These are phyloP conservation scores for Harpegnathos saltator DNA, from an alignment of 1,140 invertebrate species.

Conservation along the genomic window DNA sequence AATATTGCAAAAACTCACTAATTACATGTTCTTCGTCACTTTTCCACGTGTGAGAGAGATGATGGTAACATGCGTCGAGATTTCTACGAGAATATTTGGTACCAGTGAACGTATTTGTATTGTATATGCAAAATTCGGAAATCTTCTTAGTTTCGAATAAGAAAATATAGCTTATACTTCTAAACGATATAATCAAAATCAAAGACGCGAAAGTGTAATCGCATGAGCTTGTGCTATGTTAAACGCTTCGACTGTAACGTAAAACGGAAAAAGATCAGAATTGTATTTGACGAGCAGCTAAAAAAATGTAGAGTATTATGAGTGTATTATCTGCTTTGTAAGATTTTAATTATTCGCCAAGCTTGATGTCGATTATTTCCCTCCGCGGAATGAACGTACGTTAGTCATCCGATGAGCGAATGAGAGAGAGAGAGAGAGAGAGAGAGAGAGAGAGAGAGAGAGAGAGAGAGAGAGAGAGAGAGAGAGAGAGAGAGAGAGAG, in stretches of 20 bases:
- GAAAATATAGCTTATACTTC: background rate
- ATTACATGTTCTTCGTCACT: background rate
- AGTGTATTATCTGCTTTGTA: slow-evolving; percentile 13
- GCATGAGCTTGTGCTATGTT: background rate
- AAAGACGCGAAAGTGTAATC: slow-evolving; percentile 1
- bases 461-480: too few relatives aligned
- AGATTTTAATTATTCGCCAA: slow-evolving; percentile 22
- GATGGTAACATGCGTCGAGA: background rate
- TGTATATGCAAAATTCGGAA: too few relatives aligned
- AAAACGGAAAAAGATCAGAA: background rate
- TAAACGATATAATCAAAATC: slow-evolving; percentile 32
- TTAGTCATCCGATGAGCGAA: background rate
- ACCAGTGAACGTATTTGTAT: background rate
- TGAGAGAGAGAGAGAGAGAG: too few relatives aligned
- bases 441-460: too few relatives aligned
- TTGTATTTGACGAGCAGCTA: slow-evolving; percentile 30
- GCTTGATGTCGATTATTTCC: slow-evolving; percentile 6
- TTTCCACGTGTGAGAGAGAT: background rate
- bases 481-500: too few relatives aligned
- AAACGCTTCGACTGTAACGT: background rate
- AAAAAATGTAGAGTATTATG: slow-evolving; percentile 44
- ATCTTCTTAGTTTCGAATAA: too few relatives aligned
- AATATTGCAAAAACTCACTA: too few relatives aligned
- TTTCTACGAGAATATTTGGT: background rate
- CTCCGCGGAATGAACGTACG: background rate